Percentiles rank a stretch among this genome's conserved stretches.
phyloP scores from a whole-genome alignment of 2,113 vertebrate species.

The Hippoglossus stenolepis region DNA sequence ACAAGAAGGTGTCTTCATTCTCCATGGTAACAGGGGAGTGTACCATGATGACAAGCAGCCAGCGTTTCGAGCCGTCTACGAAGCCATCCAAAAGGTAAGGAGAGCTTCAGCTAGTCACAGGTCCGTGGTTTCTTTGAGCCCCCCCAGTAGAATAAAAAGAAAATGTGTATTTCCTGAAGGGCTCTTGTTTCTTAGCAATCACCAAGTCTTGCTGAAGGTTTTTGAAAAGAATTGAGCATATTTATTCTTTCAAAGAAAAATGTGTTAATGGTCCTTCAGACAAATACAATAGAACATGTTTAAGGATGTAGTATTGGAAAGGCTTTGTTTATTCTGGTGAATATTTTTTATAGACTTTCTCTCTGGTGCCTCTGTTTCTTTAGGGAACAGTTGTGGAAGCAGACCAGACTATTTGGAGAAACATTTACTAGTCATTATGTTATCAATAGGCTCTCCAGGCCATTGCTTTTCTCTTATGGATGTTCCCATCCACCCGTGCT shows the following conservation, averaged over 20 bases:
- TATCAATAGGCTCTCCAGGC: constrained; percentile 64
- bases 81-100: constrained; percentile 90
- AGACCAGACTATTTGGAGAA: constrained; percentile 39
- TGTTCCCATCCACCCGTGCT: constrained; percentile 44
- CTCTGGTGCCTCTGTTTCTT: constrained; percentile 27
- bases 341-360: neutral
- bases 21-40: constrained; percentile 97
- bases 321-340: constrained; percentile 23
- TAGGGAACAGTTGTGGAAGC: constrained; percentile 27
- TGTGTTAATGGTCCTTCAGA: neutral
- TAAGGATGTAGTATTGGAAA: neutral
- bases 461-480: constrained; percentile 65
- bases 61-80: constrained; percentile 92
- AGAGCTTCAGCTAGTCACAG: neutral
- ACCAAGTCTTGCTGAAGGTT: neutral
- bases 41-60: constrained; percentile 97
- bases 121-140: neutral
- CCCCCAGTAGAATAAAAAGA: neutral
- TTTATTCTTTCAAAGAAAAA: neutral
- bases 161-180: neutral
- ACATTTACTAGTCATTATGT: constrained; percentile 60
- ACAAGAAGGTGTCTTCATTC: constrained; percentile 92
- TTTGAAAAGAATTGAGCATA: neutral
- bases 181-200: neutral
- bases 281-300: neutral